Base-by-base conservation (phyloP, 2,888 invertebrate genomes). In the Diplazon laetatorius region DNA sequence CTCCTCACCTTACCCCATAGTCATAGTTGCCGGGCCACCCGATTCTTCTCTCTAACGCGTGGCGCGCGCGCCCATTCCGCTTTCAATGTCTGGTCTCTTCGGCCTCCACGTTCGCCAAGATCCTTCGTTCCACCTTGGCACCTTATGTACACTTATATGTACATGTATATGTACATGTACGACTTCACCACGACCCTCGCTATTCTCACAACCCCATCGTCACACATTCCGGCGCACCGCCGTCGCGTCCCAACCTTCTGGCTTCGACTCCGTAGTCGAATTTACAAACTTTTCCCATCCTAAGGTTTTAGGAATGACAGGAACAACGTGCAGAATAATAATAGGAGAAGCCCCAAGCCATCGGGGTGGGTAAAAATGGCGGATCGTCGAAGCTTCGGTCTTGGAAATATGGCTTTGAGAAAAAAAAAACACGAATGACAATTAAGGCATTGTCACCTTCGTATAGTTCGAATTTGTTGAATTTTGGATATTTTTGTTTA, bases 251-350 rank as follows among this genome's bases (percentile, higher is more conserved):
- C 76, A 65, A 62, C 74, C 59, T 18, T 39, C 16, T 4, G 14
- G 37, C n/a, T 1, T 22, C 42, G 30, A 35, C 30, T 50, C 20
- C 55, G 25, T 25, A 59, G 65, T 50, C 66, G 22, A 46, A 57
- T 48, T 50, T 62, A 71, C 62, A 44, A 71, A 35, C 62, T 46
- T 52, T 50, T 57, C 71, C 62, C 44, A 68, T 35, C 66, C 52
- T 52, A 73, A 80, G 72, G 68, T 71, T 44, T 66, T 80, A 37
- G 48, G 16, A 79, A 72, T 60, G 69, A 70, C 68, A 57, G 57
- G 66, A 72, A 30, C 60, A 55, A 66, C 78, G 70, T 42, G 57
- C 8, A 25, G 82, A 80, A 80, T 80, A 80, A 82, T 71, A 82
- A 78, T 62, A 74, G n/a, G n/a, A 76, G 77, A 46, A 39, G 35